These are phyloP conservation scores for Maconellicoccus hirsutus DNA, from an alignment of 1,140 invertebrate genomes.

Conservation along the genomic window DNA sequence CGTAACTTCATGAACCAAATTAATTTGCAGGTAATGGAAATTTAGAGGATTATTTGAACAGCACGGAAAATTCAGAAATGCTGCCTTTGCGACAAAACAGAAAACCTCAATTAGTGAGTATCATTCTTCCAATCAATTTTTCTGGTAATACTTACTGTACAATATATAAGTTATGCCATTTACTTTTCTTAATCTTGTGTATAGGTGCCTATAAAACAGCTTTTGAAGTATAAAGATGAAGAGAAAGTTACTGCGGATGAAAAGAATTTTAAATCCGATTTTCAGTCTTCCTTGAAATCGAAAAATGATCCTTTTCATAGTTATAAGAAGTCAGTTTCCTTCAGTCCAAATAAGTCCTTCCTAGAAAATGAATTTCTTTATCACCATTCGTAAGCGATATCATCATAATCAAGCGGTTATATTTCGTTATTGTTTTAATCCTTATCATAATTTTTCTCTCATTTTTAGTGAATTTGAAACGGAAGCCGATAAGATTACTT, in stretches of 20 bases:
- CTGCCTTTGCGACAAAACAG: background rate
- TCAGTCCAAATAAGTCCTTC: background rate
- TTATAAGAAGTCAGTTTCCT: background rate
- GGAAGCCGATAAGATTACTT: background rate
- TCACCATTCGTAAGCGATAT: background rate
- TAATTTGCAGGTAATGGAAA: background rate
- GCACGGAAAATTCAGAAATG: background rate
- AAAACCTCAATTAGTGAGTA: background rate
- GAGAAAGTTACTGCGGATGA: background rate
- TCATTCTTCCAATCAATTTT: too few relatives aligned
- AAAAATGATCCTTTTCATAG: background rate
- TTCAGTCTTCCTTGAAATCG: background rate
- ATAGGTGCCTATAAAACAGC: background rate
- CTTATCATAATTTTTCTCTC: too few relatives aligned
- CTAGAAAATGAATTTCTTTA: background rate
- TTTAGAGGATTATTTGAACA: background rate
- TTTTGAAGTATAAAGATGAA: conserved; percentile 1
- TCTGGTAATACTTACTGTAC: too few relatives aligned
- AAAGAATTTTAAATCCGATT: background rate
- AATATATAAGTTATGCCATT: too few relatives aligned
- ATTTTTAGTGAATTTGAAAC: background rate
- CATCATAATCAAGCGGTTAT: background rate
- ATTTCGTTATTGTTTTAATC: background rate
- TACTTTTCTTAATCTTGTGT: background rate
- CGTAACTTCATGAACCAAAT: background rate